Conservation (phyloP, 2,888 invertebrate genomes). For the Mesoligia furuncula region DNA sequence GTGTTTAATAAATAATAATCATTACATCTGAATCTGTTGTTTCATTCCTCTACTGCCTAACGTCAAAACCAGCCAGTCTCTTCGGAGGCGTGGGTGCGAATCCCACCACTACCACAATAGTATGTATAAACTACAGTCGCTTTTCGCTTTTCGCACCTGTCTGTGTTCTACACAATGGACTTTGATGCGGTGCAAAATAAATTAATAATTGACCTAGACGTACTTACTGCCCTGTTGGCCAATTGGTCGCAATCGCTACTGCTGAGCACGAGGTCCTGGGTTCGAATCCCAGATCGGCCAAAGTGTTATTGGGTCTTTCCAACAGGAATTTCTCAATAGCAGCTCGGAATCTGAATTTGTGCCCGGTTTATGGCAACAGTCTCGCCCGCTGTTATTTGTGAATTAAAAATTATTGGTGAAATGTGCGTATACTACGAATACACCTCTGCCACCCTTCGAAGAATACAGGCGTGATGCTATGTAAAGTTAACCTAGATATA, state of each 20-base stretch:
- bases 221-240: no score
- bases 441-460: neutral
- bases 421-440: neutral
- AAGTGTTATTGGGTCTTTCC: neutral
- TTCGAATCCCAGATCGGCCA: neutral
- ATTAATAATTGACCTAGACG: no score
- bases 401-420: neutral
- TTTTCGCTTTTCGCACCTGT: neutral
- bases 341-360: neutral
- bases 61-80: constrained; percentile 91
- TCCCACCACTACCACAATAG: constrained; percentile 86
- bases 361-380: neutral
- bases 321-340: neutral
- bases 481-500: neutral
- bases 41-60: no score
- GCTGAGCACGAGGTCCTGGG: neutral
- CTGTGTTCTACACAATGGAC: neutral
- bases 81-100: constrained; percentile 95
- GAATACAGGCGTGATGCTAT: neutral
- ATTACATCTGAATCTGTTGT: no score
- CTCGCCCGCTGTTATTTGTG: neutral
- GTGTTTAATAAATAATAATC: no score
- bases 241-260: neutral
- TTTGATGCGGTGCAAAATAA: no score
- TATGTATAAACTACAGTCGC: neutral